Base-by-base conservation (phyloP, 2,888 invertebrate species). In the Amblyjoppa proteus region DNA sequence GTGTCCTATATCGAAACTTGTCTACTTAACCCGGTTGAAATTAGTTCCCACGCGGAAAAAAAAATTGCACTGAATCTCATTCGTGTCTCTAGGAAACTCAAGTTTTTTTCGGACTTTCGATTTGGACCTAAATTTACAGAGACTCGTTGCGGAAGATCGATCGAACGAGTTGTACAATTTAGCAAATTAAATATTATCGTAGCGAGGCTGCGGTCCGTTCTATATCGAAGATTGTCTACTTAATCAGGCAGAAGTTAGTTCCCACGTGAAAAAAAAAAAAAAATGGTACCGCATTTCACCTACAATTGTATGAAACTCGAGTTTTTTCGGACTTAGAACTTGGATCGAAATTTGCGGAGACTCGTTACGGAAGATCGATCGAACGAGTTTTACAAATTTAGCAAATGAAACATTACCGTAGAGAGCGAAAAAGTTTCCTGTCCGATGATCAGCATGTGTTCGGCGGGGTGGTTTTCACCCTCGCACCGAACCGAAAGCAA, bases 381-480 rank as follows among this genome's bases (percentile, higher is more conserved):
- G 49, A 64, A 45, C 56, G 45, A 66, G 41, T 58, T 58, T 31
- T 76, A 73, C 51, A 71, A 76, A 76, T 83, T 79, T 83, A 66
- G 58, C 56, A 73, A 80, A 82, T 79, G 80, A 83, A 76, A 9
- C 13, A 45, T 45, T 51, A 41, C 38, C 56, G 31, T 13, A 49
- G 3, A 45, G 51, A 31, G 53, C 6, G 61, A 20, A 61, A 74
- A 61, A 58, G 78, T 64, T 58, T 45, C 28, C 28, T 45, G 64
- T 66, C 51, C 7, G 6, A 45, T 70, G 70, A 75, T 75, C 68
- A 69, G 41, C 0, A 20, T 74, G 20, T 75, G 49, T 75, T 53
- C 45, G 64, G 73, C 28, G 31, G 28, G 28, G 28, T 80, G 68
- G 58, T 53, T 73, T 80, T 74, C 76, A 80, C 80, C 75, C 83